Evolutionary conservation across 2,797 vertebrate species (phyloP), one percentile per base, ranked within the genome.

Genomic region (Catostomus latipinnis): DNA sequence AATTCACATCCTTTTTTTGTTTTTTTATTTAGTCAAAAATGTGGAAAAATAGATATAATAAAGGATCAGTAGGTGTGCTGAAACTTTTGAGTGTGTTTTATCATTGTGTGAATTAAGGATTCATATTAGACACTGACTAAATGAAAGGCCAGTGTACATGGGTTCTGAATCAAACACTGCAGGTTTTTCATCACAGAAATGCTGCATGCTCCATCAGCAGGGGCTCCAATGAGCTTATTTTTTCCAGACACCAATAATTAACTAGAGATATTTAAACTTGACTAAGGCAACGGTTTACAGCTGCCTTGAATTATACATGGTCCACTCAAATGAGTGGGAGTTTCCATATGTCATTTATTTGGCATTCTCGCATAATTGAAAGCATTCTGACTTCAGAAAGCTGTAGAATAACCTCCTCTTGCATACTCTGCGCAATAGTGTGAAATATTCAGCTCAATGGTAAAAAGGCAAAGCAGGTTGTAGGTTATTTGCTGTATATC

Each of bases 301-400:
- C 62, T 65, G 62, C 8, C 43, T 46, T 65, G 62, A 65, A 46
- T 65, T 65, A 65, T 48, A 65, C 62, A 48, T 12, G 62, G 46
- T 45, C 8, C 13, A 4, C 22, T 46, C 43, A 46, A 65, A 65
- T 48, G 62, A 65, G 7, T 45, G 34, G 13, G 8, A 65, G 43
- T 65, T 65, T 65, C 62, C 62, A 65, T 45, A 65, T 65, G 62
- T 43, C 62, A 65, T 65, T 65, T 65, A 65, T 65, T 46, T 65
- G 34, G 46, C n/a, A 43, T 65, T 65, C 13, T 65, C 34, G 14
- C 43, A 65, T 65, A n/a, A 65, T 45, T 46, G 43, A n/a, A 65
- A 46, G 12, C 62, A 65, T 13, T 45, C 10, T 65, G 13, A 46
- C 62, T 13, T 65, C 62, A 5, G 43, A 65, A 65, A 45, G 12